A percentile compares a stretch with the other conserved stretches of the same genome.
Conservation (phyloP, 2,797 vertebrate species). For the Neopelma chrysocephalum region DNA sequence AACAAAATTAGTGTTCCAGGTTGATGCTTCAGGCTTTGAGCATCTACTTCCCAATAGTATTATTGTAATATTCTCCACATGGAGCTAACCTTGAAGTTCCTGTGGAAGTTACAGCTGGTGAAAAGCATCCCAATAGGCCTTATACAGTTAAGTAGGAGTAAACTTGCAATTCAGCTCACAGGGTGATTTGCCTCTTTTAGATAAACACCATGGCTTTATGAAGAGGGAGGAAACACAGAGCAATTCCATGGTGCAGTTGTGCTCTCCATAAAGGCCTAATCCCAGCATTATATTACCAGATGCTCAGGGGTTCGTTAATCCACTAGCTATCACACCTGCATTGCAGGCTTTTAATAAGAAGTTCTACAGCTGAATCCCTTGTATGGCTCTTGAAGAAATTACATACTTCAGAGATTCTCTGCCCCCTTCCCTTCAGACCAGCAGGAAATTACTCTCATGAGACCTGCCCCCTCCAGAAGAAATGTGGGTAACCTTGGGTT, state of each 20-base stretch:
- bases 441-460: not conserved
- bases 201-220: not conserved
- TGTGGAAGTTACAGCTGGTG: not conserved
- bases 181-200: not conserved
- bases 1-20: not conserved
- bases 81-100: not conserved
- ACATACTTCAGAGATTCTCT: not conserved
- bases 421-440: not conserved
- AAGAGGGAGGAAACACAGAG: not conserved
- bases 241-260: not conserved
- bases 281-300: constrained; percentile 12
- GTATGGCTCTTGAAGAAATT: not conserved
- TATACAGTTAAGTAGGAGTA: not conserved
- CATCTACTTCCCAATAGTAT: not conserved
- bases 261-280: not conserved
- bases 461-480: not conserved
- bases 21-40: not conserved
- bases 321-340: not conserved
- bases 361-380: not conserved
- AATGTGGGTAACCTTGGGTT: not conserved
- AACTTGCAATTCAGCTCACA: not conserved
- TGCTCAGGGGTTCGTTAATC: constrained; percentile 2
- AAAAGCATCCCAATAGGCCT: not conserved
- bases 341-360: constrained; percentile 29
- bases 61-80: not conserved